Evolutionary conservation across 2,113 vertebrate genomes (phyloP), one percentile per base, ranked within the genome.

Genomic region (Oreocharis arfaki): DNA sequence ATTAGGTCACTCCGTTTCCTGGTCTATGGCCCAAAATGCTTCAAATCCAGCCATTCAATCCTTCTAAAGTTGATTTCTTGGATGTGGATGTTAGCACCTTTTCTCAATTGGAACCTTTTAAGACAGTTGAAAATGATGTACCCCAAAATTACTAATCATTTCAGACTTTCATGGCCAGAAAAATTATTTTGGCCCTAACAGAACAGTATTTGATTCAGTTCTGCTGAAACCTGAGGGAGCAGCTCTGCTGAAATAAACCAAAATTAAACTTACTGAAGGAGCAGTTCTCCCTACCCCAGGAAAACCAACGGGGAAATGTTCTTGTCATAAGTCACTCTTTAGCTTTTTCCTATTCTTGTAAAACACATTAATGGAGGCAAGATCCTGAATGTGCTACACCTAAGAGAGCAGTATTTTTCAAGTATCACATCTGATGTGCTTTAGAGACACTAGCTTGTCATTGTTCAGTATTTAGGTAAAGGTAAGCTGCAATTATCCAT

Each of bases 11-110:
- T 65, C 27, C 15, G 49, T 61, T 90, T 87, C 61, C 52, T 74
- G 33, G 56, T 84, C 35, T 39, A 11, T 0, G 3, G 68, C n/a
- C 59, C 50, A 24, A 41, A 74, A 68, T 1, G 0, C 17, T 41
- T 69, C 65, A 84, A 71, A 85, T 79, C 41, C 76, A 64, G 15
- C 41, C n/a, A 16, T 4, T 22, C 1, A 2, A 32, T 68, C 44
- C 79, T 41, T 26, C 35, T 35, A 4, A 85, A 79, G 37, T 17
- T 0, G 0, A 7, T 12, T 53, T 78, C 27, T 35, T 47, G 26
- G 17, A n/a, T 9, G 8, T 6, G 47, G 24, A 89, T 41, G 27
- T 17, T 70, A 16, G n/a, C 27, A 33, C 13, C 19, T 67, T 84
- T 73, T 93, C 27, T 59, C 57, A 50, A 28, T 11, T 6, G 24